Evolutionary conservation across 2,888 invertebrate genomes (phyloP), one percentile per base, ranked within the genome.

Genomic region (Drosophila lutescens): DNA sequence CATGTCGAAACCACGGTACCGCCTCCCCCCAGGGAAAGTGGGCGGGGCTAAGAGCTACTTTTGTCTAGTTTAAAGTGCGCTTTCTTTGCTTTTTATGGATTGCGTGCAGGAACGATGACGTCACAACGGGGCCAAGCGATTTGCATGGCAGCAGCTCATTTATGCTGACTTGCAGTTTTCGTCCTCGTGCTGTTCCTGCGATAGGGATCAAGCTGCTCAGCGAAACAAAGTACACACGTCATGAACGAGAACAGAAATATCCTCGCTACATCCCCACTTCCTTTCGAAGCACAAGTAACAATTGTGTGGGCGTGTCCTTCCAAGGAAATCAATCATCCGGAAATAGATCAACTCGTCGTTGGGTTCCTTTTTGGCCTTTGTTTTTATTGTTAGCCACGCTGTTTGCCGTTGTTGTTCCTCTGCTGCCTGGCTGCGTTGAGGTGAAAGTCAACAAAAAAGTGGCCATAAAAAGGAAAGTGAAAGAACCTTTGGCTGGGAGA

Each of bases 291-390:
- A 26, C 13, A 51, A 53, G 66, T 70, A 70, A 32, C 53, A 77
- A 68, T 57, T 80, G 68, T 67, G 65, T 74, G 74, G 68, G 55
- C 43, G 62, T 49, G 59, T 59, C 49, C 34, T 56, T 78, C 44
- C 73, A 67, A 77, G 69, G 68, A 88, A 83, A 83, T 88, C 88
- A 88, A 83, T 83, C 88, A 88, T 88, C 76, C 80, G 68, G 86
- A 83, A 83, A 83, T 87, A 83, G 82, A 83, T 82, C 86, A 75
- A 85, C 67, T 76, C 72, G 67, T 59, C 66, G 76, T 40, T 71
- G 62, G 17, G 17, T 46, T 63, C 26, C n/a, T 50, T 51, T 62
- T 53, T 53, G 47, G 65, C 32, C 51, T 56, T 74, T 71, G 74
- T 62, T 73, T 71, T 65, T 63, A 44, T 62, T 71, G 69, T 58